Conservation (phyloP, 1,140 invertebrate species). For the Leptoteleia sp. region DNA sequence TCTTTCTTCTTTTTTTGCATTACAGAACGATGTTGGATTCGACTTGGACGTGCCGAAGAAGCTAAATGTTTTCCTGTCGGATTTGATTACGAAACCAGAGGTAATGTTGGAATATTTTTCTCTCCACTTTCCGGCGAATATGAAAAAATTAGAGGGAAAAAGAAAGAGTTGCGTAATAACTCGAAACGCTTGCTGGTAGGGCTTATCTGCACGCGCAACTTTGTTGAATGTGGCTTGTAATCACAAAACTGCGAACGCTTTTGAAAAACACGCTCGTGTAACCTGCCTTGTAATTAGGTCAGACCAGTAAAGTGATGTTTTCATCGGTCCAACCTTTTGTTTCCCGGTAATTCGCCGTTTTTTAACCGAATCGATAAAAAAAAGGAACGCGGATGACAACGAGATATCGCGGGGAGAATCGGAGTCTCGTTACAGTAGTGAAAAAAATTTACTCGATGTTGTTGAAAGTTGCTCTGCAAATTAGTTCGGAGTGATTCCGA, state of each 20-base stretch:
- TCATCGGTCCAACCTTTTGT: conserved; percentile 31
- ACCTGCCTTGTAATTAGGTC: conserved; percentile 54
- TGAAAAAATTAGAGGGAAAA: no score
- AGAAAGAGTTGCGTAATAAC: neutral
- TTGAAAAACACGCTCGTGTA: conserved; percentile 36
- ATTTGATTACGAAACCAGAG: conserved; percentile 57
- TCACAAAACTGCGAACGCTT: conserved; percentile 48
- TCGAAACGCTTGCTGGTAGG: neutral
- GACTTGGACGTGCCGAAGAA: conserved; percentile 16
- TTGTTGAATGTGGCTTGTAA: conserved; percentile 35
- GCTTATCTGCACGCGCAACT: conserved; percentile 34
- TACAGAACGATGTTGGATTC: conserved; percentile 43
- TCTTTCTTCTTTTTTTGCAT: conserved; percentile 23
- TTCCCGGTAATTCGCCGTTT: conserved; percentile 7
- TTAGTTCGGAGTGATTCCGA: no score
- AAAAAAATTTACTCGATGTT: no score
- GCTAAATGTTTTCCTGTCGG: conserved; percentile 44
- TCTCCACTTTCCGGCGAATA: conserved; percentile 1
- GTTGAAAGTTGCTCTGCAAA: no score
- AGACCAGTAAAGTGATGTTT: conserved; percentile 41
- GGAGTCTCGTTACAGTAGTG: no score
- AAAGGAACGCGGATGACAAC: no score
- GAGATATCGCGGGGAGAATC: neutral
- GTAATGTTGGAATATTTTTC: conserved; percentile 37
- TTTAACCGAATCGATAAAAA: conserved; percentile 40